A percentile compares a stretch with the other conserved stretches of the same genome.
Evolutionary conservation across 1,140 invertebrate species (phyloP).

Genomic region (Drosophila equinoxialis): DNA sequence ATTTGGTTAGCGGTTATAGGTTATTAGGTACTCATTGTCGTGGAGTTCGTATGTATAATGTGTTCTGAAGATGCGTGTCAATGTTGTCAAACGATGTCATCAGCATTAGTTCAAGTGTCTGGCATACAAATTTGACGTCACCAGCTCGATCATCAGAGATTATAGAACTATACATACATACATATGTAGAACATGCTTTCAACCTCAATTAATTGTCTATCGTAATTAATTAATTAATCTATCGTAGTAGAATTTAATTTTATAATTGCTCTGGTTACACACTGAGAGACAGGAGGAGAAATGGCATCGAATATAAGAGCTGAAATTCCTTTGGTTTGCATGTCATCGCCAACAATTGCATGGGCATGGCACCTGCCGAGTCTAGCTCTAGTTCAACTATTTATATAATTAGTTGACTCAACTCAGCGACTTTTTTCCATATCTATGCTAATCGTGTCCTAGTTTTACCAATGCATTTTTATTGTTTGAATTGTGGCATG

Average conservation of each 20-base stretch:
- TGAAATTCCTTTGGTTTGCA: constrained; percentile 11
- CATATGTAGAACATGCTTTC: neutral
- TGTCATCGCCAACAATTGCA: constrained; percentile 45
- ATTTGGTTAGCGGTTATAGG: constrained; percentile 43
- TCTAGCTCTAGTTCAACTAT: constrained; percentile 9
- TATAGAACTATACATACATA: constrained; percentile 5
- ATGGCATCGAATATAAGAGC: constrained; percentile 20
- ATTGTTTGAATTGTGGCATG: constrained; percentile 30
- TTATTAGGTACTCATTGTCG: constrained; percentile 67
- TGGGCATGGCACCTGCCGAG: constrained; percentile 35
- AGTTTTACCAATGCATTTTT: constrained; percentile 28
- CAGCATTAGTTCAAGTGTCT: constrained; percentile 61
- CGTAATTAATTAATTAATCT: no score
- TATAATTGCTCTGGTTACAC: constrained; percentile 57
- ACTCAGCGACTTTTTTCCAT: constrained; percentile 14
- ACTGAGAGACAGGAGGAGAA: constrained; percentile 25
- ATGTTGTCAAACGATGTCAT: constrained; percentile 79
- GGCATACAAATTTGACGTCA: constrained; percentile 35
- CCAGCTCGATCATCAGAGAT: constrained; percentile 40
- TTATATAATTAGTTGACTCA: constrained; percentile 15
- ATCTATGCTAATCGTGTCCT: constrained; percentile 37
- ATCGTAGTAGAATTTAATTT: constrained; percentile 59
- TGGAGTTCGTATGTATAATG: constrained; percentile 34
- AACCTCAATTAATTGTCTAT: constrained; percentile 71
- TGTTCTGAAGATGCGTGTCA: constrained; percentile 59